phyloP scores from a whole-genome alignment of 2,113 vertebrate species.

The Oceanites oceanicus region DNA sequence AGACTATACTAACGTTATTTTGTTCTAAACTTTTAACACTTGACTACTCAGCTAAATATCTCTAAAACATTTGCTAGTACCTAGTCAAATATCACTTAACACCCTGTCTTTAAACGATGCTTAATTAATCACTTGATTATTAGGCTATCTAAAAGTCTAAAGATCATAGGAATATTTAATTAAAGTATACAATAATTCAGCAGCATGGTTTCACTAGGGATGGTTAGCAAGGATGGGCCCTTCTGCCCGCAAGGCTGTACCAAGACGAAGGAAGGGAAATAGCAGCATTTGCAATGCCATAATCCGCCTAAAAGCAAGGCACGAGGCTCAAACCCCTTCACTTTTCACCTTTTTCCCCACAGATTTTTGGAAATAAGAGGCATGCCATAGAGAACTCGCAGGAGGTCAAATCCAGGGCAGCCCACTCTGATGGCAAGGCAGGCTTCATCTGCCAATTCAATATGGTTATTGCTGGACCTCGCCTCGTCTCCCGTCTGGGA shows the following conservation, averaged over 20 bases:
- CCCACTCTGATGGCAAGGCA: rapidly evolving
- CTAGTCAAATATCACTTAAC: too few species aligned
- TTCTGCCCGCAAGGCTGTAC: not conserved
- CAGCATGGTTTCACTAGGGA: too few species aligned
- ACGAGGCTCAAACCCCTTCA: rapidly evolving
- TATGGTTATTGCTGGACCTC: not conserved
- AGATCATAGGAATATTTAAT: too few species aligned
- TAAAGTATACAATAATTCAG: too few species aligned
- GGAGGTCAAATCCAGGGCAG: not conserved
- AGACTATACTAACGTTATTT: too few species aligned
- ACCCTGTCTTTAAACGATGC: too few species aligned
- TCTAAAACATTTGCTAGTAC: too few species aligned
- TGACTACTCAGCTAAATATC: too few species aligned
- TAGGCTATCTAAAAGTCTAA: too few species aligned
- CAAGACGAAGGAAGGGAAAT: not conserved
- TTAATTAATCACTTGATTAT: too few species aligned
- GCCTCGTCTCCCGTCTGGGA: not conserved
- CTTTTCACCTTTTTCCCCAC: not conserved
- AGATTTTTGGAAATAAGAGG: not conserved
- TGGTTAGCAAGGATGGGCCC: not conserved
- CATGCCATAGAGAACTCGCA: not conserved
- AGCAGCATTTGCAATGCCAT: not conserved
- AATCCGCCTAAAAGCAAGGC: not conserved
- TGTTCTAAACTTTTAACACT: too few species aligned
- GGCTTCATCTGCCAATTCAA: not conserved